These are phyloP conservation scores for Cygnus olor DNA, from an alignment of 2,797 vertebrate species.

Conservation along the genomic window DNA sequence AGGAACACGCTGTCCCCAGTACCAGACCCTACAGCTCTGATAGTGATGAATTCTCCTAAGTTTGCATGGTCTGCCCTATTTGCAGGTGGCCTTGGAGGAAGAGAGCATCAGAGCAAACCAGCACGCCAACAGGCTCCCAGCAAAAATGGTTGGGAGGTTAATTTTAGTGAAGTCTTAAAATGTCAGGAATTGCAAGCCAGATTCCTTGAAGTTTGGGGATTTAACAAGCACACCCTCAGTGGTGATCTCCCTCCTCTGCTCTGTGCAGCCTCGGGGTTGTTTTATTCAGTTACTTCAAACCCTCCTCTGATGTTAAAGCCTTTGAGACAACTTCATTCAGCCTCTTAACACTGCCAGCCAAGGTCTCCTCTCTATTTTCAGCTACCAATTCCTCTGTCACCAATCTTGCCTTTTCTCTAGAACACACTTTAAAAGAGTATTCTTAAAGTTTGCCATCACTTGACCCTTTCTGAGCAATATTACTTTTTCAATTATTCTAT, in stretches of 20 bases:
- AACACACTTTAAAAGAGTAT: background rate
- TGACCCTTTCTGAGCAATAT: background rate
- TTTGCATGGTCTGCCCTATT: background rate
- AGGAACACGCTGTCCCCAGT: background rate
- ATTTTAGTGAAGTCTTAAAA: background rate
- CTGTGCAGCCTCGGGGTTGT: background rate
- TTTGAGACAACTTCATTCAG: constrained; percentile 8
- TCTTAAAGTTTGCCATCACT: background rate
- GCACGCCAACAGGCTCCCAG: background rate
- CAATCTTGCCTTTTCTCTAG: background rate
- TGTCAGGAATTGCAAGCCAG: background rate
- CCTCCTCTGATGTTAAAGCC: constrained; percentile 1
- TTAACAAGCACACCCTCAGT: background rate
- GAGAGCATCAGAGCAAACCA: background rate
- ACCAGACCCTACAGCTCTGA: background rate
- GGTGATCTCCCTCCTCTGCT: background rate
- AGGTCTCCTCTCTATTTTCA: background rate
- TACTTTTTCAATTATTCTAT: background rate
- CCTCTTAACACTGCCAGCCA: background rate
- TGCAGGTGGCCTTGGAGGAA: background rate
- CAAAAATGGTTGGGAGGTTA: background rate
- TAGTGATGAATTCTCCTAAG: background rate
- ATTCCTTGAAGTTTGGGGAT: background rate
- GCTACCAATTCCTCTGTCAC: background rate
- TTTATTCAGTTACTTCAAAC: constrained; percentile 19